Evolutionary conservation across 2,113 vertebrate genomes (phyloP), one percentile per base, ranked within the genome.

Genomic region (Neomonachus schauinslandi): DNA sequence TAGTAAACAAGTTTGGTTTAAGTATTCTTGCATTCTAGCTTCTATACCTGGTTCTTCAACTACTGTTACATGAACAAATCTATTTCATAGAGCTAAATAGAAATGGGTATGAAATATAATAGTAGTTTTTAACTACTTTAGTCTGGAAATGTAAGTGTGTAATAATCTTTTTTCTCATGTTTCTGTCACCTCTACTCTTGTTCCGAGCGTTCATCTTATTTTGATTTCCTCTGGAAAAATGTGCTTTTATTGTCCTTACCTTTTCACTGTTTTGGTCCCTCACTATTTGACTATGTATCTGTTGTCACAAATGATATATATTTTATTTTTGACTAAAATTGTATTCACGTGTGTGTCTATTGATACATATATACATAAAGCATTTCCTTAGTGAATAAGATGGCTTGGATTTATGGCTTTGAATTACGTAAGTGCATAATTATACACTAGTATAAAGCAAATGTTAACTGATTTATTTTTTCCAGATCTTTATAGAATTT

Each of bases 281-380:
- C 16, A 57, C 21, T 95, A 4, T 65, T 93, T 89, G 4, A 81
- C 12, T 72, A 1, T 63, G 15, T 71, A 59, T 80, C 69, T 63
- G 3, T 96, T 91, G 96, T 96, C 36, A 55, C 49, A 82, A 91
- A 63, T 93, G 26, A 77, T 65, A 15, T 36, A 2, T 65, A 65
- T 63, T 82, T 79, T 91, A n/a, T 93, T 97, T 97, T 95, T 82
- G 87, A 82, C 91, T 91, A 79, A 97, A 93, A 91, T 88, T 93
- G 2, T 69, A 63, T 65, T 9, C 95, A 11, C 89, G 2, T 80
- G 22, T 89, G 4, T 89, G 0, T 76, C 22, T 94, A 0, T 80
- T 28, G 33, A 9, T 51, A 15, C 12, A 80, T 69, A 9, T 16
- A 83, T 67, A 49, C n/a, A 42, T 85, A 81, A 83, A 87, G 15